phyloP scores from a whole-genome alignment of 2,797 vertebrate species.

The Sternotherus odoratus region DNA sequence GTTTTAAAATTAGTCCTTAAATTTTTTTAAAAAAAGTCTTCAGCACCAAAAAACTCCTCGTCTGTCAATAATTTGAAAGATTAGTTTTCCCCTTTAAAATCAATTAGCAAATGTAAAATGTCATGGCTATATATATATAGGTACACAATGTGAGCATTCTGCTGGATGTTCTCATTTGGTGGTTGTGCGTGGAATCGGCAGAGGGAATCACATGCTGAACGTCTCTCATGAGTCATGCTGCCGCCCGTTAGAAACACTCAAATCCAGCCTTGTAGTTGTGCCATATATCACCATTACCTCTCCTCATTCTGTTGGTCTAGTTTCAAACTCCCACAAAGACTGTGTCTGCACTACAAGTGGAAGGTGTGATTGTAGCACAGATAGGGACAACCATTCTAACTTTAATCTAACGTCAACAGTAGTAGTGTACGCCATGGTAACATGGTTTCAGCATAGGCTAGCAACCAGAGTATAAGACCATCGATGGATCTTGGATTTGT shows the following conservation, averaged over 20 bases:
- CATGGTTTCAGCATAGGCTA: background rate
- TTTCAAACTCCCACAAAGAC: background rate
- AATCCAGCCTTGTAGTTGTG: slow-evolving; percentile 25
- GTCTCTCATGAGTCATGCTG: background rate
- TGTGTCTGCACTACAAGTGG: background rate
- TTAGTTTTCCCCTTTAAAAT: background rate
- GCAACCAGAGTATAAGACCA: background rate
- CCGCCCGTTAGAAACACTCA: slow-evolving; percentile 17
- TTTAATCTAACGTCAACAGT: background rate
- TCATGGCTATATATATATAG: slow-evolving; percentile 39
- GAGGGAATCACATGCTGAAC: background rate
- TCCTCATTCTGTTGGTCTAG: background rate
- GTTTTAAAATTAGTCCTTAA: background rate
- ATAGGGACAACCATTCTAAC: background rate
- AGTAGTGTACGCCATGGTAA: background rate
- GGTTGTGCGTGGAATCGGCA: background rate
- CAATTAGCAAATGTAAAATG: slow-evolving; percentile 69
- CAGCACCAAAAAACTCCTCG: background rate
- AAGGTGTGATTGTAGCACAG: background rate
- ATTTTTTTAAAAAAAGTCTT: slow-evolving; percentile 1
- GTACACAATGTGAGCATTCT: slow-evolving; percentile 26
- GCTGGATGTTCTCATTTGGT: slow-evolving; percentile 3
- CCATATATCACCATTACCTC: rapidly evolving
- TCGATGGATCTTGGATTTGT: background rate
- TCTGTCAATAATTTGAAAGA: slow-evolving; percentile 46